A percentile compares a stretch with the other conserved stretches of the same genome.
Evolutionary conservation across 2,797 vertebrate genomes (phyloP).

Genomic region (Somateria mollissima): DNA sequence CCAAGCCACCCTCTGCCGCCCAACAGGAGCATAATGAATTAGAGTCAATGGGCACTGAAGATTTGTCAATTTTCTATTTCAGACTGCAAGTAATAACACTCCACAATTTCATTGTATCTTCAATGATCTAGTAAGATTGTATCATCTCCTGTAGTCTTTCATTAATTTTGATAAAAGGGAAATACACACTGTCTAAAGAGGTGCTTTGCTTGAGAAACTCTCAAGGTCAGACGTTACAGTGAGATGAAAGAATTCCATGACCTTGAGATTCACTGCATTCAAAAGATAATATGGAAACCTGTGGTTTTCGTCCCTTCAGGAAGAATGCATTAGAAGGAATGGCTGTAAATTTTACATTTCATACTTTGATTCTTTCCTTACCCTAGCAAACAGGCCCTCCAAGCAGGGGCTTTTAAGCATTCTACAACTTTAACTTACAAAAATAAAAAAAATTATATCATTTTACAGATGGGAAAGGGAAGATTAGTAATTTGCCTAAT

Average conservation of each 20-base stretch:
- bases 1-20: background rate
- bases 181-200: background rate
- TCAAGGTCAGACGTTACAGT: conserved; percentile 1
- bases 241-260: background rate
- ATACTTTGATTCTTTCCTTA: background rate
- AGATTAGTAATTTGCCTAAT: too few species aligned
- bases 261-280: background rate
- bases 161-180: conserved; percentile 53
- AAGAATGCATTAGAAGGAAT: background rate
- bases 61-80: conserved; percentile 8
- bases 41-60: background rate
- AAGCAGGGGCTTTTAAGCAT: background rate
- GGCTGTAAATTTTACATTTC: background rate
- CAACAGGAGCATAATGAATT: background rate
- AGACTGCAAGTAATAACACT: conserved; percentile 2
- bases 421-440: background rate
- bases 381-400: background rate
- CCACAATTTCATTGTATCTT: background rate
- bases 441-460: background rate
- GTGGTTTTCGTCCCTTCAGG: background rate
- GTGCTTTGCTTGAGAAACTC: background rate
- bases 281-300: rapidly evolving
- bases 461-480: background rate
- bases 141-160: background rate
- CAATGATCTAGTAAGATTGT: background rate